These are phyloP conservation scores for Australoheros scitulus DNA, from an alignment of 2,113 vertebrate genomes.

Conservation along the genomic window DNA sequence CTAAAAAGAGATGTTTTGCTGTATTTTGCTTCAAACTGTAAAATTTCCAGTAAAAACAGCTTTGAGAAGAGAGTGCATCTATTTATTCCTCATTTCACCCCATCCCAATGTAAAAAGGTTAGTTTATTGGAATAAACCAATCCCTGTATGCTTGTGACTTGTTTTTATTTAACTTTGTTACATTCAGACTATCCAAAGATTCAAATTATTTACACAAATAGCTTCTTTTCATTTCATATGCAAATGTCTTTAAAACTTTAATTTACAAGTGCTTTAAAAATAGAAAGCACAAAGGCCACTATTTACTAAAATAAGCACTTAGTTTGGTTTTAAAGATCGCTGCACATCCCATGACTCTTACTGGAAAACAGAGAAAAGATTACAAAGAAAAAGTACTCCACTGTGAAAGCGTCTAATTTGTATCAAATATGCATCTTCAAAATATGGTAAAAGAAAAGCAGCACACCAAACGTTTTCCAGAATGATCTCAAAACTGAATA, in stretches of 20 bases:
- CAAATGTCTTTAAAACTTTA: slow-evolving; percentile 46
- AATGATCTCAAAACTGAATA: not conserved
- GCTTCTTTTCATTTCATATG: slow-evolving; percentile 13
- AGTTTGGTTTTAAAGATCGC: slow-evolving; percentile 21
- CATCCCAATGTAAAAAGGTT: slow-evolving; percentile 31
- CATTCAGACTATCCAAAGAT: not conserved
- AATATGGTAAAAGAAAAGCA: not conserved
- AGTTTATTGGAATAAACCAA: slow-evolving; percentile 68
- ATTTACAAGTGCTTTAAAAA: slow-evolving; percentile 64
- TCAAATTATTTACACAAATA: not conserved
- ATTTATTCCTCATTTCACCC: slow-evolving; percentile 68
- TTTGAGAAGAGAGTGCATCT: slow-evolving; percentile 27
- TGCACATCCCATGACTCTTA: not conserved
- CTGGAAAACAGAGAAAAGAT: not conserved
- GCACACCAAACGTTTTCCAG: not conserved
- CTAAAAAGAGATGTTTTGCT: slow-evolving; percentile 6
- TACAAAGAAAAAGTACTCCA: not conserved
- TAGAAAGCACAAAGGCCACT: not conserved
- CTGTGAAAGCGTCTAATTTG: not conserved
- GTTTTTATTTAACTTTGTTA: slow-evolving; percentile 30
- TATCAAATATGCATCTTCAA: not conserved
- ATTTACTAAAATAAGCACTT: slow-evolving; percentile 30
- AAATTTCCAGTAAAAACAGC: not conserved
- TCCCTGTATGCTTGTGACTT: slow-evolving; percentile 17
- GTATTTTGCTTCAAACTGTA: slow-evolving; percentile 44